These are phyloP conservation scores for Troglohyphantes excavatus DNA, from an alignment of 2,888 invertebrate genomes.

Conservation along the genomic window DNA sequence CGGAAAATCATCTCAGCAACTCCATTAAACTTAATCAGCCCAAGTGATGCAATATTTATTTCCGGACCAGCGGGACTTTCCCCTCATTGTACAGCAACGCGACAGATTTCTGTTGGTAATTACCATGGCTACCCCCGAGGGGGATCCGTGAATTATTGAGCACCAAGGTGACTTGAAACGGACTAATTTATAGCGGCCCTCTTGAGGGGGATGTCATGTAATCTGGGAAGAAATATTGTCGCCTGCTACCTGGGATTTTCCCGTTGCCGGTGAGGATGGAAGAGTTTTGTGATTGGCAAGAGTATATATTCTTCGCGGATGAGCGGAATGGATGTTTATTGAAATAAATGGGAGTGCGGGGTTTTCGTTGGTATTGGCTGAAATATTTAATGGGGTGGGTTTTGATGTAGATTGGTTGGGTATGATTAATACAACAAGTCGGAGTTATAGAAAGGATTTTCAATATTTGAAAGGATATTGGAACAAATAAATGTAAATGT, in stretches of 20 bases:
- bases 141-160: conserved; percentile 58
- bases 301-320: neutral
- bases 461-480: too few relatives aligned
- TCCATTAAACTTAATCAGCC: conserved; percentile 72
- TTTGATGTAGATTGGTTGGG: too few relatives aligned
- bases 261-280: neutral
- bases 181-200: conserved; percentile 61
- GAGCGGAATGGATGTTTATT: neutral
- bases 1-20: conserved; percentile 38
- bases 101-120: conserved; percentile 67
- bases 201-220: conserved; percentile 25
- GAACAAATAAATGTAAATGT: too few relatives aligned
- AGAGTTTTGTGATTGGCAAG: neutral
- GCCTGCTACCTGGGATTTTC: neutral
- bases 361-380: too few relatives aligned
- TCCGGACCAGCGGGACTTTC: conserved; percentile 34
- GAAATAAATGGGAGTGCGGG: neutral
- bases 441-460: too few relatives aligned
- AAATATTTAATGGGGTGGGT: too few relatives aligned
- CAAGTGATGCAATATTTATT: conserved; percentile 70
- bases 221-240: conserved; percentile 29
- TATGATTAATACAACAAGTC: too few relatives aligned
- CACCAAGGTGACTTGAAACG: conserved; percentile 55
- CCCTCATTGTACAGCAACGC: conserved; percentile 27
- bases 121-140: conserved; percentile 37